A percentile compares a stretch with the other conserved stretches of the same genome.
Evolutionary conservation across 2,888 invertebrate species (phyloP).

Genomic region (Dicycla oo): DNA sequence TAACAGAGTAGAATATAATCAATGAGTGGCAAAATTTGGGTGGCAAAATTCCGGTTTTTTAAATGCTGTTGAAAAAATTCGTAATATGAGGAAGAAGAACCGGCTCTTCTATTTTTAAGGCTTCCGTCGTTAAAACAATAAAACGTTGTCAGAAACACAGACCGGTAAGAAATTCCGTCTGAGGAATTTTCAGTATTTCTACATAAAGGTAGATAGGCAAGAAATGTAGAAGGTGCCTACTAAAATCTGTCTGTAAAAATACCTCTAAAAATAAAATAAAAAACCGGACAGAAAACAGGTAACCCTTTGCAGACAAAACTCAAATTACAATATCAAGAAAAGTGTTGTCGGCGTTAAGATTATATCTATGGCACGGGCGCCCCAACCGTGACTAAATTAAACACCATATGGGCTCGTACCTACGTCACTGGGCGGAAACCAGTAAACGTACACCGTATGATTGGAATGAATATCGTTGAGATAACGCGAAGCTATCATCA

Average conservation of each 20-base stretch:
- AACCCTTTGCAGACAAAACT: conserved; percentile 4
- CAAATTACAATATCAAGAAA: background rate
- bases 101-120: no score
- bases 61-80: no score
- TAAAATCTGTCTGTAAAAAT: background rate
- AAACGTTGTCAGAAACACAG: background rate
- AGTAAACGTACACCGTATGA: conserved; percentile 28
- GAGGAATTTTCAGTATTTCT: background rate
- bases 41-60: no score
- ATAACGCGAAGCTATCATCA: conserved; percentile 55
- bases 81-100: no score
- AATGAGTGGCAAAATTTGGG: no score
- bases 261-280: background rate
- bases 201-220: background rate
- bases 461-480: conserved; percentile 60
- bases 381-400: conserved; percentile 16
- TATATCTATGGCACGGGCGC: background rate
- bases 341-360: background rate
- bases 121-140: no score
- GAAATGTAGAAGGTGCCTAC: background rate
- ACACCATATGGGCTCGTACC: background rate
- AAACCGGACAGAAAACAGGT: background rate
- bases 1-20: no score
- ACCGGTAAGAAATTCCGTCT: background rate
- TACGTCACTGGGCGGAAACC: no score